Evolutionary conservation across 2,888 invertebrate genomes (phyloP), one percentile per base, ranked within the genome.

Genomic region (Tribolium freemani): DNA sequence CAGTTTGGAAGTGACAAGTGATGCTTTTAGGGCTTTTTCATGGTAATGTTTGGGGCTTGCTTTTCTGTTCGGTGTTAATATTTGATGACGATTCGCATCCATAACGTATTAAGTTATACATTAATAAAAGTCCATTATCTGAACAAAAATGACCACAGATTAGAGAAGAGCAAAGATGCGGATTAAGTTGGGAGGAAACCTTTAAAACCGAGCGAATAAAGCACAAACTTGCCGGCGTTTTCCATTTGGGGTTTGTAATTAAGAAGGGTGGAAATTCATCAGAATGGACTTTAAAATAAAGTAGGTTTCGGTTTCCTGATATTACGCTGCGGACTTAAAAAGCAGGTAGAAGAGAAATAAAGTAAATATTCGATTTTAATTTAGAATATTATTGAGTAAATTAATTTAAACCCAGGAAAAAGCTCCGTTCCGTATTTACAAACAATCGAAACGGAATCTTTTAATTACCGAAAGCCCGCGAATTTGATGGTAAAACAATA

Each of bases 181-280:
- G 76, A 77, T 78, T 74, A 76, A 76, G 76, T 74, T 63, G 70
- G 64, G 51, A 46, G 38, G 66, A 71, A 72, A 68, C 75, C 72
- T 69, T 70, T 74, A 74, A 74, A 78, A 78, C 58, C 54, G 70
- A 60, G 71, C 71, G 70, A 69, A 75, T 75, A 77, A 75, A 69
- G 75, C 67, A 69, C 73, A 75, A 76, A 77, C 72, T 72, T 67
- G 67, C 69, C 58, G 51, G 51, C 70, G 60, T 57, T 67, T 74
- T 72, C 74, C 76, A 74, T 77, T 76, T 63, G 75, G 75, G 71
- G 58, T 71, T 76, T 80, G 84, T 84, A 85, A 85, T 86, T 85
- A 85, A 84, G 85, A 84, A 83, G 85, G 84, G 84, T 84, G 82
- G 83, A 85, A 84, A 85, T 84, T 84, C 84, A 85, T 83, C 84